Conservation (phyloP, 1,140 invertebrate species). For the Brachionus rubens region DNA sequence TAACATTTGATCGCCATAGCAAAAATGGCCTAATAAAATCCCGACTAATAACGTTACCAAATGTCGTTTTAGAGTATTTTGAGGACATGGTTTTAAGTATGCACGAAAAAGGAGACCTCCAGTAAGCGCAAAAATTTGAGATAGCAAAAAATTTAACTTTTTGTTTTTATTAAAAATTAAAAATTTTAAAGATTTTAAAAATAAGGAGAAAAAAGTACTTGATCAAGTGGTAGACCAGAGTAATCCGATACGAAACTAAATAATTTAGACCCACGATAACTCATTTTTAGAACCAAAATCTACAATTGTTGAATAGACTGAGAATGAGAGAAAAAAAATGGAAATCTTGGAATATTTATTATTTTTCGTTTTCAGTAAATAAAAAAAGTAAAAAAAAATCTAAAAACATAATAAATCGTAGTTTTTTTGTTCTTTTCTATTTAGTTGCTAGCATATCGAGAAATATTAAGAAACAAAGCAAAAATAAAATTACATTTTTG, state of each 20-base stretch:
- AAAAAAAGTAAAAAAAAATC: no score
- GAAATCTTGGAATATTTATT: no score
- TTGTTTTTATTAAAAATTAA: no score
- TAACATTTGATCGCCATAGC: slow-evolving; percentile 50
- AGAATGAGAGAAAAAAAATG: background rate
- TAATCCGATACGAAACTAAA: slow-evolving; percentile 32
- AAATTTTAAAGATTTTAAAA: background rate
- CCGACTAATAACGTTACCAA: slow-evolving; percentile 1
- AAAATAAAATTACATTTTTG: no score
- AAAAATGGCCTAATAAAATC: slow-evolving; percentile 38
- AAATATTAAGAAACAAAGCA: no score
- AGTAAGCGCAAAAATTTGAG: slow-evolving; percentile 18
- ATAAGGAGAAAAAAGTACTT: background rate
- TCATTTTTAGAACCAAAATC: background rate
- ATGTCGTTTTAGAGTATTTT: slow-evolving; percentile 24
- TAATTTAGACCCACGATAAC: slow-evolving; percentile 20
- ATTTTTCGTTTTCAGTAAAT: no score
- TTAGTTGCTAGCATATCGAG: no score
- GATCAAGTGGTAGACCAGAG: slow-evolving; percentile 25
- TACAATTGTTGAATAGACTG: background rate
- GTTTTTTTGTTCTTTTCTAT: no score
- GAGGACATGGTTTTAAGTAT: slow-evolving; percentile 37
- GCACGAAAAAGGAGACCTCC: slow-evolving; percentile 12
- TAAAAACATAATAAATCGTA: no score
- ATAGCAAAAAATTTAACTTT: slow-evolving; percentile 41